Conservation (phyloP, 2,797 vertebrate species). For the Eospalax fontanierii region DNA sequence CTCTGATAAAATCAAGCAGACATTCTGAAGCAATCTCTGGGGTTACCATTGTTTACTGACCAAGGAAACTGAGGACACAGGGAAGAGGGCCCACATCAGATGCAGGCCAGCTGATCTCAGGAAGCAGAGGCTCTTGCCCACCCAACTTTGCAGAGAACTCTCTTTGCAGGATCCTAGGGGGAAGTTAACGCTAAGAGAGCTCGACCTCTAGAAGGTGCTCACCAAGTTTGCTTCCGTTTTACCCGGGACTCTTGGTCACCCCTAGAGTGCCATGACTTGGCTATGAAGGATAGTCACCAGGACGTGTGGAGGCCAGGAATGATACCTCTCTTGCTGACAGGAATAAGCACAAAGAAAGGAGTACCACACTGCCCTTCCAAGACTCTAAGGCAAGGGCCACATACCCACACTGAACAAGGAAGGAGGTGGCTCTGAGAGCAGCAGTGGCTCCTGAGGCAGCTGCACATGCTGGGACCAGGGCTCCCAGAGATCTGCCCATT, state of each 20-base stretch:
- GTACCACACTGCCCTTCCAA: not conserved
- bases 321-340: not conserved
- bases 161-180: constrained; percentile 35
- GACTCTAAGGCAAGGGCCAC: not conserved
- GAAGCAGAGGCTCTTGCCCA: constrained; percentile 4
- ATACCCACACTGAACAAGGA: not conserved
- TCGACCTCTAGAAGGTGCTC: constrained; percentile 20
- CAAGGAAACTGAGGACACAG: not conserved
- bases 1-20: constrained; percentile 91
- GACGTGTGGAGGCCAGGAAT: constrained; percentile 12
- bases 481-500: not conserved
- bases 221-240: constrained; percentile 64
- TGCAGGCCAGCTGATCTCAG: not conserved
- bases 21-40: constrained; percentile 64
- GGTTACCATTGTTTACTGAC: not conserved
- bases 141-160: constrained; percentile 16
- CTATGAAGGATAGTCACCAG: constrained; percentile 27
- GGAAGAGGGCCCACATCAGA: not conserved
- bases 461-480: not conserved
- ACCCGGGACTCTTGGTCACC: constrained; percentile 33
- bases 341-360: constrained; percentile 19
- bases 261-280: constrained; percentile 48
- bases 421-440: constrained; percentile 1
- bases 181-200: not conserved
- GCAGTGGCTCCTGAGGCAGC: not conserved